Base-by-base conservation (phyloP, 2,888 invertebrate species). In the Clusia tigrina region DNA sequence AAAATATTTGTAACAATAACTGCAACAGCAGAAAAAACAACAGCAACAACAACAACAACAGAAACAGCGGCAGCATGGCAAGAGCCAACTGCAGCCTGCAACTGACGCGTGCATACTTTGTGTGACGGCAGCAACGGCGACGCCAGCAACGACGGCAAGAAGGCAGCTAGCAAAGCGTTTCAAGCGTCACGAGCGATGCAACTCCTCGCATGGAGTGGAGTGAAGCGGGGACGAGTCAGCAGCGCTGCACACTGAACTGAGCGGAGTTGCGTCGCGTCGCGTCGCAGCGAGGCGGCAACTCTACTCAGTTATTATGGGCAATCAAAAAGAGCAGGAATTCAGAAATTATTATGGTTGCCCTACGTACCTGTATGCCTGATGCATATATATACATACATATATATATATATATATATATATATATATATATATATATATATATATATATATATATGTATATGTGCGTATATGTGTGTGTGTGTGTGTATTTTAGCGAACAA, bases 281-380 rank as follows among this genome's bases (percentile, higher is more conserved):
- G 52, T 23, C 3, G 54, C 24, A 17, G 3, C 54, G 48, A 53
- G 52, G 63, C 60, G 75, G 75, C 75, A 76, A 70, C 71, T 66
- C 68, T 75, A 77, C 75, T 75, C 77, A 77, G 77, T 75, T 75
- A 75, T 75, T 75, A 77, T 76, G 75, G 76, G 75, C 75, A 75
- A 75, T 75, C 75, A 75, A 75, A 75, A 73, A 74, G 76, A 77
- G 77, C 73, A 74, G 74, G 73, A 75, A 77, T 75, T 74, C 77
- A 70, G 69, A 74, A 74, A 77, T 74, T 77, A 77, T 74, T 74
- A 74, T 76, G 22, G 48, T 18, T 48, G 42, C 42, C 42, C 48
- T 48, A 48, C 20, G 48, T 48, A 5, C n/a, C n/a, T 42, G 12
- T 42, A 3, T 42, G 42, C 6, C 9, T 42, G 48, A 9, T 32